Base-by-base conservation (phyloP, 2,797 vertebrate species). In the Rhyacichthys aspro region DNA sequence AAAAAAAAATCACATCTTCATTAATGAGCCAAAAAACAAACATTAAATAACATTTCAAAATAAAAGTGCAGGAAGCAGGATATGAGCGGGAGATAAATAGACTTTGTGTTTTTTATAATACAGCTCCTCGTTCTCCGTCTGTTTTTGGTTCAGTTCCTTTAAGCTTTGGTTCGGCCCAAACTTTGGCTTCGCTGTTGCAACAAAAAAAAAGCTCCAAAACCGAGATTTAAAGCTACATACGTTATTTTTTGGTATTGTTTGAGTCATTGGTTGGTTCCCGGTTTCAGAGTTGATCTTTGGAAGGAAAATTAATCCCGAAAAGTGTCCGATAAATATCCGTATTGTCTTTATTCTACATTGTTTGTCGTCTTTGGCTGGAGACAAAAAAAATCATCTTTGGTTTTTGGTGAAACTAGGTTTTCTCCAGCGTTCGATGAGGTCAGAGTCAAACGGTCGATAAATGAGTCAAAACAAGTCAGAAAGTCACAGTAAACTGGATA, bases 301-400 rank as follows among this genome's bases (percentile, higher is more conserved):
- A 67, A 59, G 72, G 48, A 77, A 73, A 55, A 64, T 39, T 2
- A 28, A 88, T 91, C 86, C 88, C 85, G 91, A 70, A 41, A 71
- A 16, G 90, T 94, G 94, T 95, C 94, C 94, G 95, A 95, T 96
- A 97, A 97, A 96, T 96, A 95, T 68, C 52, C 19, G 42, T 0
- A 2, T 67, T 6, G 47, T 50, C 32, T 15, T 5, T 10, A n/a
- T 28, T 50, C n/a, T 11, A 34, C 32, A 50, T 5, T 10, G n/a
- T 47, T 50, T 55, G 12, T 38, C n/a, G 11, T 28, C 47, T 75
- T 38, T 54, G 48, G 74, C 54, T 55, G 70, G 54, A 39, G 53
- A n/a, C n/a, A n/a, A 12, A 19, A 17, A 57, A 57, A 59, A 43
- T 28, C 34, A 72, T 86, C 82, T 88, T 88, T 86, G 83, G 86